Evolutionary conservation across 1,140 invertebrate species (phyloP).

Genomic region (Helicoverpa armigera): DNA sequence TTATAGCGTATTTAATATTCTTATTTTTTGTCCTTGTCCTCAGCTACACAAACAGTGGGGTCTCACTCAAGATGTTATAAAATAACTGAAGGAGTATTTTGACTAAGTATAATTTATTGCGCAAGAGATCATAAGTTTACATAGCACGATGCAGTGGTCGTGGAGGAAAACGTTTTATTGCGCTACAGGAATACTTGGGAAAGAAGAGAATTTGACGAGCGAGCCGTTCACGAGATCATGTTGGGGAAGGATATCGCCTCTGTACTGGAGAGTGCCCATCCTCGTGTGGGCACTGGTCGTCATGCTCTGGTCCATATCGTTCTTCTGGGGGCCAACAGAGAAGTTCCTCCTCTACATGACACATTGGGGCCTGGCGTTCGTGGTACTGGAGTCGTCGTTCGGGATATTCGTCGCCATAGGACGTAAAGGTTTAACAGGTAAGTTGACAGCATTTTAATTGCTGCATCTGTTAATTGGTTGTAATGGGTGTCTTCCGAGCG

Average conservation of each 20-base stretch:
- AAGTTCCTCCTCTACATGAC: conserved; percentile 81
- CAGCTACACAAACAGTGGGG: conserved; percentile 27
- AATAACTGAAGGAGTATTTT: neutral
- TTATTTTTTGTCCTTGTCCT: conserved; percentile 15
- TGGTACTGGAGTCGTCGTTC: conserved; percentile 73
- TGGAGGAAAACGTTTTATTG: conserved; percentile 65
- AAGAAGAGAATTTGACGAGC: conserved; percentile 63
- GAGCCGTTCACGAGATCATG: conserved; percentile 70
- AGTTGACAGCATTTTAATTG: conserved; percentile 47
- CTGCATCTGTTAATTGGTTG: conserved; percentile 28
- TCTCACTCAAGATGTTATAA: conserved; percentile 32
- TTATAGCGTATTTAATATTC: conserved; percentile 9
- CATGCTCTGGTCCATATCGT: conserved; percentile 65
- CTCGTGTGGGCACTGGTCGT: conserved; percentile 71
- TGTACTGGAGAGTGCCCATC: conserved; percentile 77
- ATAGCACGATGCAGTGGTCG: conserved; percentile 62
- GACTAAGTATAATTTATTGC: conserved; percentile 7
- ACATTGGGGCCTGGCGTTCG: conserved; percentile 79
- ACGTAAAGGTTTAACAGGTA: conserved; percentile 63
- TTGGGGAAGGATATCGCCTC: conserved; percentile 64
- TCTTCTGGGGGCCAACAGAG: conserved; percentile 75
- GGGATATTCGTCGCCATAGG: conserved; percentile 72
- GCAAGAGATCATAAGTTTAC: conserved; percentile 29
- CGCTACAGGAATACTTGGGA: conserved; percentile 62
- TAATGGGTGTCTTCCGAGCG: conserved; percentile 33